Percentiles rank a stretch among this genome's conserved stretches.
These are phyloP conservation scores for Solea senegalensis DNA, from an alignment of 2,113 vertebrate species.

Conservation along the genomic window DNA sequence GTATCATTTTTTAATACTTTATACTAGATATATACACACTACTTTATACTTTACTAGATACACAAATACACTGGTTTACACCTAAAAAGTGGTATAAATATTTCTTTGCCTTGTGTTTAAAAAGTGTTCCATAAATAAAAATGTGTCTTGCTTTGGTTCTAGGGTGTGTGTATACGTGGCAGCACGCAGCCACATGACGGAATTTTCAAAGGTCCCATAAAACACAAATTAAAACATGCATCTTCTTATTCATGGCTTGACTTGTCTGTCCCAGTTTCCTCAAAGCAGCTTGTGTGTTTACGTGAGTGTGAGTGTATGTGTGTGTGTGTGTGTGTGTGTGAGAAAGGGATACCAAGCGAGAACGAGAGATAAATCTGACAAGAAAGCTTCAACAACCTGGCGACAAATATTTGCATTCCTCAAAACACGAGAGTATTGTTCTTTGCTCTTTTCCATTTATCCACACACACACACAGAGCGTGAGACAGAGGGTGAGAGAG, in stretches of 20 bases:
- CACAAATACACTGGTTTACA: too few species aligned
- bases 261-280: constrained; percentile 66
- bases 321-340: neutral
- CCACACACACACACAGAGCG: constrained; percentile 8
- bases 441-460: constrained; percentile 63
- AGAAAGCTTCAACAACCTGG: constrained; percentile 65
- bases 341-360: constrained; percentile 19
- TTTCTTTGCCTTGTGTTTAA: too few species aligned
- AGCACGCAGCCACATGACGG: constrained; percentile 23
- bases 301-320: constrained; percentile 1
- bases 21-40: too few species aligned
- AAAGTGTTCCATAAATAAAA: too few species aligned
- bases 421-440: constrained; percentile 63
- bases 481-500: constrained; percentile 29
- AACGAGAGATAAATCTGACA: constrained; percentile 42
- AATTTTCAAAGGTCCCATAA: constrained; percentile 62
- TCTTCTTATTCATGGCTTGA: constrained; percentile 66
- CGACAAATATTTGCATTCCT: constrained; percentile 74
- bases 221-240: constrained; percentile 60
- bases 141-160: neutral
- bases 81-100: too few species aligned
- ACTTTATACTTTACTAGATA: too few species aligned
- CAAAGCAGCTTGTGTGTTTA: constrained; percentile 50
- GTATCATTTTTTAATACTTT: too few species aligned
- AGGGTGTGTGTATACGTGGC: constrained; percentile 28